These are phyloP conservation scores for Ifrita kowaldi DNA, from an alignment of 2,113 vertebrate species.

Conservation along the genomic window DNA sequence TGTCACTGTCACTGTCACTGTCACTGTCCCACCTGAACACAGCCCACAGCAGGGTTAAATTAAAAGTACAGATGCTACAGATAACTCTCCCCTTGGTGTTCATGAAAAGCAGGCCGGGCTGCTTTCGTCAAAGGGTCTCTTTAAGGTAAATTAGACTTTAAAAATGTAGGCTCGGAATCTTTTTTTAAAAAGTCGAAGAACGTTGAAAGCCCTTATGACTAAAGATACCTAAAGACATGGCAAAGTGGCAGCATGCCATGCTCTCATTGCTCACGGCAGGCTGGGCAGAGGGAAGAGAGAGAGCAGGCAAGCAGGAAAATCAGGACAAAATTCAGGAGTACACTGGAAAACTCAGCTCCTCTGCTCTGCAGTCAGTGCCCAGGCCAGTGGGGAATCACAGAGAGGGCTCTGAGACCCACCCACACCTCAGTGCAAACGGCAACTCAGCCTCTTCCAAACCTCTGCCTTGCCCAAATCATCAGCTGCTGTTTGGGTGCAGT, in stretches of 20 bases:
- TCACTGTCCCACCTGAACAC: not conserved
- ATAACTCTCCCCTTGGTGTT: not conserved
- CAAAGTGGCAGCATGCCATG: not conserved
- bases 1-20: no score
- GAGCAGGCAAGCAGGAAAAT: constrained; percentile 8
- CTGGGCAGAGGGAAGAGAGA: not conserved
- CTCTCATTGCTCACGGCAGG: not conserved
- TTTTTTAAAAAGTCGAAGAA: not conserved
- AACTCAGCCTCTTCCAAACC: not conserved
- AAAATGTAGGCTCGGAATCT: not conserved
- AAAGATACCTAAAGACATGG: constrained; percentile 26
- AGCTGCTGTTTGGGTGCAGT: not conserved
- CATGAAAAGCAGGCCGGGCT: not conserved
- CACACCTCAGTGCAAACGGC: not conserved
- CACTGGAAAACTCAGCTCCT: not conserved
- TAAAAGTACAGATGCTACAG: not conserved
- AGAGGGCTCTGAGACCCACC: not conserved
- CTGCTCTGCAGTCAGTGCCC: not conserved
- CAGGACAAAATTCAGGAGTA: not conserved
- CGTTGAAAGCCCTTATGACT: not conserved
- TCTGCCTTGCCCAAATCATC: not conserved
- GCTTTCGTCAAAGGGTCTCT: not conserved
- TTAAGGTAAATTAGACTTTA: constrained; percentile 1
- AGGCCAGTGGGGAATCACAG: not conserved
- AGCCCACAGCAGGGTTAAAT: not conserved